Evolutionary conservation across 2,797 vertebrate genomes (phyloP).

Genomic region (Masticophis lateralis): DNA sequence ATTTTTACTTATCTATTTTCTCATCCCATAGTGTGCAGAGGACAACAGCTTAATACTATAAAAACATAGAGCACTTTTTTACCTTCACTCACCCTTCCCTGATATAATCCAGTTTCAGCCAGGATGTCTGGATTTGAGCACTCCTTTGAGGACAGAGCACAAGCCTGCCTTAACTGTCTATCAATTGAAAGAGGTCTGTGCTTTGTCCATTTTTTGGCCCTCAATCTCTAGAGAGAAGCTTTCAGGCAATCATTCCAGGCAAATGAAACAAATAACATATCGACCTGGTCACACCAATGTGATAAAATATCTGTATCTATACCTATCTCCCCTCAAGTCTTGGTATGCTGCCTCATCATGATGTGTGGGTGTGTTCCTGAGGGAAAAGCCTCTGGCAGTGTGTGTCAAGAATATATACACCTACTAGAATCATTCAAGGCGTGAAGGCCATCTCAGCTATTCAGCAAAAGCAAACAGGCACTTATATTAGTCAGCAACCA

Average conservation of each 20-base stretch:
- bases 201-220: background rate
- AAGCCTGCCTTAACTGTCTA: no score
- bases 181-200: background rate
- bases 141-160: background rate
- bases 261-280: slow-evolving; percentile 4
- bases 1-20: background rate
- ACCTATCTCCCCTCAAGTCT: background rate
- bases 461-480: background rate
- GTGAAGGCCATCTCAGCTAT: background rate
- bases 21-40: background rate
- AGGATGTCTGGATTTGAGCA: background rate
- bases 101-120: background rate
- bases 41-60: background rate
- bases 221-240: background rate
- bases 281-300: background rate
- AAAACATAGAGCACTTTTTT: background rate
- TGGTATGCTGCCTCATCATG: background rate
- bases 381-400: background rate
- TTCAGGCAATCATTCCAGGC: background rate
- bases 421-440: background rate
- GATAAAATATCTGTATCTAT: background rate
- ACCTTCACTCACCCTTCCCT: background rate
- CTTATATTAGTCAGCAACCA: background rate
- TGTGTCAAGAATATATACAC: background rate
- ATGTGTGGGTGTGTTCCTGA: background rate